A percentile compares a stretch with the other conserved stretches of the same genome.
Conservation (phyloP, 1,140 invertebrate genomes). For the Cryptotermes secundus region DNA sequence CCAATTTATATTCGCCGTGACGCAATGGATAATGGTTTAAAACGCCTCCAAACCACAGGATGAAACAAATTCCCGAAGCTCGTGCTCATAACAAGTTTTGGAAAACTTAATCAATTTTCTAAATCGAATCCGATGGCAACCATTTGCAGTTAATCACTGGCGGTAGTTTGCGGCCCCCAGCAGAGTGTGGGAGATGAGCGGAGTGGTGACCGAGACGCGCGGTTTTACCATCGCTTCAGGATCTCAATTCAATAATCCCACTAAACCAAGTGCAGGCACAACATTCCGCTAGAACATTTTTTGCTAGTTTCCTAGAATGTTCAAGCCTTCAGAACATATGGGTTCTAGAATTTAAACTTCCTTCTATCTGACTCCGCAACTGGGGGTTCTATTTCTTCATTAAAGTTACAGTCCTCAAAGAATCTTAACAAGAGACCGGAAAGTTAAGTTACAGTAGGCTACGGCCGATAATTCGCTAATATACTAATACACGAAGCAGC, state of each 20-base stretch:
- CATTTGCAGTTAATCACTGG: background rate
- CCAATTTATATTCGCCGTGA: background rate
- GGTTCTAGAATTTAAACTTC: too few species aligned
- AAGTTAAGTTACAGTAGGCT: too few species aligned
- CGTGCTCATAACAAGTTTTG: background rate
- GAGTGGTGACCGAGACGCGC: background rate
- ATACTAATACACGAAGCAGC: too few species aligned
- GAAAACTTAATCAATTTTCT: background rate
- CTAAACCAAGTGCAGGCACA: too few species aligned
- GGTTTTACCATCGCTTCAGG: background rate
- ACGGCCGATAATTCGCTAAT: too few species aligned
- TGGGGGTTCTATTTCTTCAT: too few species aligned
- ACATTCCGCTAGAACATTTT: too few species aligned
- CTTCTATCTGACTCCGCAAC: too few species aligned
- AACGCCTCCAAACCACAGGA: background rate
- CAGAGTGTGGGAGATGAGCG: background rate
- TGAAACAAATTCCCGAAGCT: background rate
- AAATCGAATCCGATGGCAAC: slow-evolving; percentile 15
- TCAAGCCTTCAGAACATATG: too few species aligned
- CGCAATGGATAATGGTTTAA: background rate
- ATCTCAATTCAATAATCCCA: background rate
- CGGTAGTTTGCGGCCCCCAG: background rate
- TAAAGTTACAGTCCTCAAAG: too few species aligned
- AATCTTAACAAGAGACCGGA: too few species aligned
- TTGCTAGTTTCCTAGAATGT: too few species aligned